phyloP scores from a whole-genome alignment of 2,888 invertebrate species.

The Trichopria drosophilae region DNA sequence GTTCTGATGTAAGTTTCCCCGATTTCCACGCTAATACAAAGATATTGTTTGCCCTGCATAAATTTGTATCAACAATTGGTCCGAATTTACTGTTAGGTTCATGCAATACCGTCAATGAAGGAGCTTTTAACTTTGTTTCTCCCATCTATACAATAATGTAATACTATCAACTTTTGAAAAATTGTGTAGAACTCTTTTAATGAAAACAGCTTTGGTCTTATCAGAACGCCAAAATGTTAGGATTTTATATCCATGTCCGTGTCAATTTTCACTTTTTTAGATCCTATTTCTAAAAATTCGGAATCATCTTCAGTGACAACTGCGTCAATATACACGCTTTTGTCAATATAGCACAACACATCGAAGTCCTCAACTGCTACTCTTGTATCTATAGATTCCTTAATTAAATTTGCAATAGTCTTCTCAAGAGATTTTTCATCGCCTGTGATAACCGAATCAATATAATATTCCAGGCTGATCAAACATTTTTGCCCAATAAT shows the following conservation, averaged over 20 bases:
- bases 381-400: neutral
- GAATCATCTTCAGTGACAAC: constrained; percentile 14
- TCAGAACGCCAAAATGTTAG: constrained; percentile 16
- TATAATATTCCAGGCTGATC: neutral
- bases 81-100: no score
- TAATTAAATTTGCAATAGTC: neutral
- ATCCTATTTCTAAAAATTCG: constrained; percentile 4
- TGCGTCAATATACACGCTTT: constrained; percentile 12
- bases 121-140: no score
- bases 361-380: constrained; percentile 2
- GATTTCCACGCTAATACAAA: no score
- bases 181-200: neutral
- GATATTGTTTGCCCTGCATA: no score
- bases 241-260: constrained; percentile 11
- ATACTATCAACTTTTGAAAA: neutral
- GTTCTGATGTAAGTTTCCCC: no score
- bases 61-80: no score
- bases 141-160: no score
- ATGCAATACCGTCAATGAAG: no score
- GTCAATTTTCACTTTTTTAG: constrained; percentile 12
- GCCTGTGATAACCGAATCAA: neutral
- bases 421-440: neutral
- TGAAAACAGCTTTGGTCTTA: constrained; percentile 10
- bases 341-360: constrained; percentile 15
- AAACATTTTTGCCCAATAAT: neutral